Conservation (phyloP, 2,888 invertebrate species). For the Athrips mouffetella region DNA sequence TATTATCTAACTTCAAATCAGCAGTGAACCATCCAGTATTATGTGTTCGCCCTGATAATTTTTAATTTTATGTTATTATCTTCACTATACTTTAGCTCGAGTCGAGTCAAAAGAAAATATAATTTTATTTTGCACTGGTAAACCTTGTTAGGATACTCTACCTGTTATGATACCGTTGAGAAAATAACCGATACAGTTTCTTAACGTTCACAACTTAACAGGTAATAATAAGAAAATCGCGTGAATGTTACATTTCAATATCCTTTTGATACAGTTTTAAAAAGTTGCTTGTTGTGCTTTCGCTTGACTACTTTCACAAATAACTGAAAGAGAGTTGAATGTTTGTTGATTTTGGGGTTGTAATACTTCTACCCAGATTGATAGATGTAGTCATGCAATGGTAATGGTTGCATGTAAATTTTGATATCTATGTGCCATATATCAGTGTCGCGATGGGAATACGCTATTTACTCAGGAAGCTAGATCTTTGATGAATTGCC, state of each 20-base stretch:
- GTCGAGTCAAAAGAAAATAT: not conserved
- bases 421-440: slow-evolving; percentile 25
- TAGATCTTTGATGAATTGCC: not conserved
- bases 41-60: not conserved
- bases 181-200: not conserved
- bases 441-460: slow-evolving; percentile 15
- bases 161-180: too few species aligned
- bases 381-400: slow-evolving; percentile 17
- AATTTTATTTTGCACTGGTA: not conserved
- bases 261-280: slow-evolving; percentile 11
- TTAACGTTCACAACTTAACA: not conserved
- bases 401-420: slow-evolving; percentile 31
- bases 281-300: not conserved
- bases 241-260: slow-evolving; percentile 1
- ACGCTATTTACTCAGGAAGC: slow-evolving; percentile 6
- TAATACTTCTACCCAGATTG: slow-evolving; percentile 11
- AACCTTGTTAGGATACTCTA: too few species aligned
- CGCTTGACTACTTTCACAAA: slow-evolving; percentile 8
- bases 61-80: not conserved
- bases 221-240: slow-evolving; percentile 1
- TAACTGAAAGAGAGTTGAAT: slow-evolving; percentile 8
- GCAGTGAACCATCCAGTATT: slow-evolving; percentile 38
- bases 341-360: slow-evolving; percentile 1
- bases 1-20: slow-evolving; percentile 26
- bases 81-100: not conserved